A percentile compares a stretch with the other conserved stretches of the same genome.
These are phyloP conservation scores for Campoletis sonorensis DNA, from an alignment of 1,140 invertebrate species.

Conservation along the genomic window DNA sequence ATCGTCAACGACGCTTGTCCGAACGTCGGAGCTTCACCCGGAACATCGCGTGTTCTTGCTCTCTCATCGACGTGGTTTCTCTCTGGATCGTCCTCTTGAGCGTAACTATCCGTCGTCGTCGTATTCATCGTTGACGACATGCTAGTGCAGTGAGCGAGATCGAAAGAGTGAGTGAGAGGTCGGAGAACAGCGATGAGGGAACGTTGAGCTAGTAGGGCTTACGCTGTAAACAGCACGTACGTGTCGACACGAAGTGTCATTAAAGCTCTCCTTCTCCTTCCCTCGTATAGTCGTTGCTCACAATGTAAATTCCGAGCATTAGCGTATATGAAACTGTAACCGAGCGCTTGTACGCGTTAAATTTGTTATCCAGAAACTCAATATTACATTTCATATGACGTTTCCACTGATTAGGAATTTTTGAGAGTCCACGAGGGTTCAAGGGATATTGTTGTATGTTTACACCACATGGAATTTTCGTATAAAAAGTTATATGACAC, in stretches of 20 bases:
- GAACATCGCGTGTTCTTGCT: slow-evolving; percentile 9
- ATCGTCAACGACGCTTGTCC: slow-evolving; percentile 40
- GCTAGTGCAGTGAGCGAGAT: background rate
- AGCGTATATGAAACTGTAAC: slow-evolving; percentile 5
- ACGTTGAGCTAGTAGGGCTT: slow-evolving; percentile 58
- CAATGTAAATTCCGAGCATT: background rate
- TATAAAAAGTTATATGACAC: too few relatives aligned
- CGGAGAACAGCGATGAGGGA: background rate
- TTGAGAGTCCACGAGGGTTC: too few relatives aligned
- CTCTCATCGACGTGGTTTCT: slow-evolving; percentile 25
- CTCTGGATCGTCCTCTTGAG: slow-evolving; percentile 3
- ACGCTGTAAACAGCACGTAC: slow-evolving; percentile 70
- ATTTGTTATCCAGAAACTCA: background rate
- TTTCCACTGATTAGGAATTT: background rate
- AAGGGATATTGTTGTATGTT: too few relatives aligned
- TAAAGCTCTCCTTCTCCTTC: slow-evolving; percentile 49
- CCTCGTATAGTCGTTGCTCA: background rate
- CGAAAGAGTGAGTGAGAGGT: background rate
- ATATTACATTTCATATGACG: background rate
- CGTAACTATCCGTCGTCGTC: slow-evolving; percentile 31
- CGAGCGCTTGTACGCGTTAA: background rate
- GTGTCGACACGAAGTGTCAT: slow-evolving; percentile 70
- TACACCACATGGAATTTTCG: too few relatives aligned
- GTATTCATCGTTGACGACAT: slow-evolving; percentile 28
- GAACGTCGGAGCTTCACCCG: slow-evolving; percentile 20